Evolutionary conservation across 2,888 invertebrate genomes (phyloP), one percentile per base, ranked within the genome.

Genomic region (Slavum lentiscoides): DNA sequence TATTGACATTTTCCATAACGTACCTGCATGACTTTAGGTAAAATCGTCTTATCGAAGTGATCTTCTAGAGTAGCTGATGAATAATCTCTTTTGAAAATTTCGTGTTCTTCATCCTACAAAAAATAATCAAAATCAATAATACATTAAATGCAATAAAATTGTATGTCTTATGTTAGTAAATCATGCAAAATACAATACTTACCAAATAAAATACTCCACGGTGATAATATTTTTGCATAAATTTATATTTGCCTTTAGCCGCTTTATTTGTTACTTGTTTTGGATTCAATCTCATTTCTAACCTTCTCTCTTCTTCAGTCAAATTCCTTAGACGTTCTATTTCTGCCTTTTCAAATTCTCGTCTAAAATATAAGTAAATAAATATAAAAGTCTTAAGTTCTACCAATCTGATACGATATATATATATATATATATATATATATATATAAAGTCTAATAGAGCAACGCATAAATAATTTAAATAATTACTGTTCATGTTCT

Each of bases 161-260:
- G 19, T 7, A 30, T 53, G 4, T 21, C 43, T 30, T 17, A 39
- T 43, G 21, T 59, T 59, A 49, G 13, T 21, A 59, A 6, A 70
- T 64, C 21, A 68, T 15, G 19, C 4, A 59, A 30, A 66, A 49
- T 53, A 37, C n/a, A 30, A 72, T 68, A 82, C 86, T 86, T 85
- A 90, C 90, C 90, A 99, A 89, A 87, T 96, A 99, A 90, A 99
- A 99, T 5, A 96, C 98, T 87, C 99, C 99, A 86, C 99, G 92
- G 89, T 99, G 99, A 87, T 97, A 99, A 87, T 99, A 99, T 86
- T 99, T 99, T 88, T 99, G 99, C 84, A 99, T 88, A 88, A 98
- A 99, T 88, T 98, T 98, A 89, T 99, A 99, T 88, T 99, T 99
- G 82, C 99, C 98, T 88, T 98, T 98, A 75, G 92, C 90, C 0